These are phyloP conservation scores for Napeogenes inachia DNA, from an alignment of 2,888 invertebrate species.

Conservation along the genomic window DNA sequence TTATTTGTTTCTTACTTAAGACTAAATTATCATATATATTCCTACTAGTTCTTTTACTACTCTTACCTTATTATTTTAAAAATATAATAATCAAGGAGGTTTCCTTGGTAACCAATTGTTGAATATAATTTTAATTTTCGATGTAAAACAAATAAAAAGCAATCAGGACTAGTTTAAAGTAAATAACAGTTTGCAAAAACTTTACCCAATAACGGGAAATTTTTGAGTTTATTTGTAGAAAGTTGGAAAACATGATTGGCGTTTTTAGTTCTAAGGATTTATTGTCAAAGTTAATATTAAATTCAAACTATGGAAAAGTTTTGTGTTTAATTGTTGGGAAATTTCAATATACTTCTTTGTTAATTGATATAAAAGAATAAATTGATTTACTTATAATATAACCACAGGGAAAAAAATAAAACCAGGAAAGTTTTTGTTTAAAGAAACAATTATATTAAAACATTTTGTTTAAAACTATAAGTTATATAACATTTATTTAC, in stretches of 20 bases:
- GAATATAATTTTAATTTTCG: background rate
- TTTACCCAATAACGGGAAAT: background rate
- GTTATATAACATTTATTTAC: too few species aligned
- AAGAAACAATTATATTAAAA: too few species aligned
- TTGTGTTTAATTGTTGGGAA: background rate
- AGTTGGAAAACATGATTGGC: slow-evolving; percentile 1
- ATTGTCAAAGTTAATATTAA: background rate
- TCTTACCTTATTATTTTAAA: too few species aligned
- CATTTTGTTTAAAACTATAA: too few species aligned
- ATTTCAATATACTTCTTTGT: too few species aligned
- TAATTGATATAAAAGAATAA: background rate
- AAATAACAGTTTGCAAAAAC: slow-evolving; percentile 1
- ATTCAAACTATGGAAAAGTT: background rate
- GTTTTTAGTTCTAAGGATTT: background rate
- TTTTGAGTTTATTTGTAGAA: slow-evolving; percentile 3
- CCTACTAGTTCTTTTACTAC: too few species aligned
- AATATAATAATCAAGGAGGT: too few species aligned
- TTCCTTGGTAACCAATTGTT: background rate
- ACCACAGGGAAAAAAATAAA: too few species aligned
- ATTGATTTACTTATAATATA: background rate
- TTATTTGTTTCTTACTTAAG: too few species aligned
- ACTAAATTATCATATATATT: too few species aligned
- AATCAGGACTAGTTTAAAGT: background rate
- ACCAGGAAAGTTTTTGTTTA: too few species aligned
- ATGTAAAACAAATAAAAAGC: slow-evolving; percentile 1